Base-by-base conservation (phyloP, 2,888 invertebrate species). In the Amiota mariae region DNA sequence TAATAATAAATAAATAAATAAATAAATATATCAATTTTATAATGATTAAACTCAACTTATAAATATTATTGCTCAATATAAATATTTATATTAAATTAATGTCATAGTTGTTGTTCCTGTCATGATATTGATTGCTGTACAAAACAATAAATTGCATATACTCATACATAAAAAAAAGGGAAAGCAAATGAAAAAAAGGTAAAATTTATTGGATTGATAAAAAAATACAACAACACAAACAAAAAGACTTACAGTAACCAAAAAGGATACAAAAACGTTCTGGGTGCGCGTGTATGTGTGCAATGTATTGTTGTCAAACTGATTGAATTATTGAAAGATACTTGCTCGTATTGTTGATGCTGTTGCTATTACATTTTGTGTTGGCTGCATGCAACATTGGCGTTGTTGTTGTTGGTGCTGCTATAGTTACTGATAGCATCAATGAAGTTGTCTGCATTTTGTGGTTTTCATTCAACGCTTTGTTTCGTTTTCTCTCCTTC, bases 141-240 rank as follows among this genome's bases (percentile, higher is more conserved):
- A 77, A 79, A 72, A 77, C 77, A 71, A 77, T 78, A 73, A 73
- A 75, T 77, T 75, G 48, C 36, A 54, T 47, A 71, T 36, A n/a
- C n/a, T n/a, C n/a, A 24, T 3, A 24, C 1, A 24, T 2, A 24
- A 24, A 24, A 24, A 1, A 24, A 36, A 36, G 6, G 36, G 36
- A 36, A 36, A 36, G 6, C 36, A 36, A 36, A 36, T 36, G 36
- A 24, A 36, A 36, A 36, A 70, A 72, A 73, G 77, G 64, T 75
- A 70, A 76, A 74, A 78, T 79, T 77, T 77, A 79, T 77, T 79
- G 73, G 72, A 75, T 74, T 77, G 20, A 76, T 36, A 71, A 59
- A 59, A 59, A 71, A 72, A 77, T 72, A 56, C 46, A 63, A 51
- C 10, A 72, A 18, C 57, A 48, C 48, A n/a, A 36, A 64, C 63